These are phyloP conservation scores for Caenorhabditis inopinata DNA, from an alignment of 1,140 invertebrate genomes.

Conservation along the genomic window DNA sequence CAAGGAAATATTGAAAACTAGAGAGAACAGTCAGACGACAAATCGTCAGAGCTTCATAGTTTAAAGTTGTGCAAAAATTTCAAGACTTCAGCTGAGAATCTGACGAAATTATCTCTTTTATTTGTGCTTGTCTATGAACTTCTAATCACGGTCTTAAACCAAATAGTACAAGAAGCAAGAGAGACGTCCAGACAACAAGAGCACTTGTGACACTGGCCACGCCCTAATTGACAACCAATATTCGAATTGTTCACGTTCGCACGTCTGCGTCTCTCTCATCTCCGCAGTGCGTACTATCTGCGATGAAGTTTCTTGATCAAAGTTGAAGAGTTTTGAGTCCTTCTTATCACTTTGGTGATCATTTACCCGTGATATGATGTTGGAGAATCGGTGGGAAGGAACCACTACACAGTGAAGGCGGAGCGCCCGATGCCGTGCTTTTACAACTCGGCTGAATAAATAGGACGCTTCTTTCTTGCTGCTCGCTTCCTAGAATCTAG, in stretches of 20 bases:
- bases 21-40: too few species aligned
- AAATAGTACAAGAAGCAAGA: background rate
- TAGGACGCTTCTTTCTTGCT: too few species aligned
- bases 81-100: background rate
- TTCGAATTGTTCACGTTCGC: slow-evolving; percentile 22
- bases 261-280: background rate
- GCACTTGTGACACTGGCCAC: background rate
- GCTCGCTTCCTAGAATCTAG: too few species aligned
- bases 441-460: too few species aligned
- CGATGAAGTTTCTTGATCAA: slow-evolving; percentile 17
- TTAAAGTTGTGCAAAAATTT: background rate
- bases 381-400: background rate
- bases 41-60: background rate
- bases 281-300: background rate
- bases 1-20: too few species aligned
- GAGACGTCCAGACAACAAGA: background rate
- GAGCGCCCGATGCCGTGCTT: too few species aligned
- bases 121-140: slow-evolving; percentile 3
- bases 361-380: background rate
- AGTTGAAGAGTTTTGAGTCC: background rate
- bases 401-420: background rate
- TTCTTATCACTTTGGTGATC: background rate
- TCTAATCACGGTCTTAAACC: background rate
- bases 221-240: background rate
- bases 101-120: slow-evolving; percentile 3